A percentile compares a stretch with the other conserved stretches of the same genome.
phyloP scores from a whole-genome alignment of 2,113 vertebrate genomes.

The Chascanopsetta lugubris region DNA sequence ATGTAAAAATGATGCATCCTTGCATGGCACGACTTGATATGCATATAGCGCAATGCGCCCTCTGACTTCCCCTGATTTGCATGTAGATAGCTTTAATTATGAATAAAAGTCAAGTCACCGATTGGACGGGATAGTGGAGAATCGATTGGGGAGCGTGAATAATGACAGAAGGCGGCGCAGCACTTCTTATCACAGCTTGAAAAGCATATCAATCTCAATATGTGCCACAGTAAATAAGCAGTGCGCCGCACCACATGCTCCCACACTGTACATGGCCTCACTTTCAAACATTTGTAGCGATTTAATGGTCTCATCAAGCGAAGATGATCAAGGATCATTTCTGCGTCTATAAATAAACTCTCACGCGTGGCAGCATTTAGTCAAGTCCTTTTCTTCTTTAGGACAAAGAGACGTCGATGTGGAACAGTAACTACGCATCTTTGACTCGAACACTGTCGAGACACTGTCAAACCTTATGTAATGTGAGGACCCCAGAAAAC shows the following conservation, averaged over 20 bases:
- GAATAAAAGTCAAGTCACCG: slow-evolving; percentile 81
- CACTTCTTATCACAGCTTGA: slow-evolving; percentile 66
- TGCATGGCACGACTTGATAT: slow-evolving; percentile 50
- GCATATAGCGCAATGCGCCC: slow-evolving; percentile 68
- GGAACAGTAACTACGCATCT: background rate
- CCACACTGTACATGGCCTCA: background rate
- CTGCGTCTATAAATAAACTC: slow-evolving; percentile 19
- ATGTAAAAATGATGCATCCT: slow-evolving; percentile 35
- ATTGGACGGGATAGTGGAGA: slow-evolving; percentile 76
- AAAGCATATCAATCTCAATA: slow-evolving; percentile 51
- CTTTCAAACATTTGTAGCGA: slow-evolving; percentile 30
- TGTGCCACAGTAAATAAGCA: slow-evolving; percentile 48
- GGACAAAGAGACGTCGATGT: background rate
- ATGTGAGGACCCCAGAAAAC: no score
- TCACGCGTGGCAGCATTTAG: background rate
- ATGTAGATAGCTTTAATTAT: slow-evolving; percentile 86
- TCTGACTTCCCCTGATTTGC: slow-evolving; percentile 80
- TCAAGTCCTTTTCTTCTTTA: slow-evolving; percentile 5
- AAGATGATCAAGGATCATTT: slow-evolving; percentile 26
- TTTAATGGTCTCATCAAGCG: slow-evolving; percentile 26
- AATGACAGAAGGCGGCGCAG: slow-evolving; percentile 77
- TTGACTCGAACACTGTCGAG: background rate
- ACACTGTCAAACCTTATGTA: no score
- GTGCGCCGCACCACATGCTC: slow-evolving; percentile 7
- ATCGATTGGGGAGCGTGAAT: slow-evolving; percentile 82